phyloP scores from a whole-genome alignment of 2,113 vertebrate species.

The Panthera tigris region DNA sequence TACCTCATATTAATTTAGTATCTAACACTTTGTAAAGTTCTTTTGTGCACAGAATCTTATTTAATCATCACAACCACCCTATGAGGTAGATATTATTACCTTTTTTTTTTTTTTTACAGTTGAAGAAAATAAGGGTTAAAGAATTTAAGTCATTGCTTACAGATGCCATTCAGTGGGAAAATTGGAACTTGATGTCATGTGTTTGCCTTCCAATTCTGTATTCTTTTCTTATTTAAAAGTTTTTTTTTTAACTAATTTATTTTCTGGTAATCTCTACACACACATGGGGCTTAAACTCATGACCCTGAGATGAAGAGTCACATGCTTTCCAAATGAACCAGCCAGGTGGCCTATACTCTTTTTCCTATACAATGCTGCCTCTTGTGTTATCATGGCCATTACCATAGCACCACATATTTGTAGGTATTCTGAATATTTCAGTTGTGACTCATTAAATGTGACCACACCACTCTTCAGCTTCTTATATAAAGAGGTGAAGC shows the following conservation, averaged over 20 bases:
- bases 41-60: neutral
- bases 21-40: neutral
- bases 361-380: neutral
- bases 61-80: neutral
- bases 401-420: neutral
- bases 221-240: neutral
- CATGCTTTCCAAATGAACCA: no score
- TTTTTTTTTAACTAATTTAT: no score
- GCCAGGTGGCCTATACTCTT: no score
- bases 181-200: fast-evolving
- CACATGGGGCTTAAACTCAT: no score
- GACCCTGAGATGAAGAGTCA: no score
- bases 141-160: neutral
- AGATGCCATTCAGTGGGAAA: no score
- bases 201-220: fast-evolving
- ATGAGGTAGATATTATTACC: no score
- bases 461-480: neutral
- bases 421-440: neutral
- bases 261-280: no score
- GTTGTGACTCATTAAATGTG: neutral
- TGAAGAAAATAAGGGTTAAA: neutral
- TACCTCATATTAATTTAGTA: neutral
- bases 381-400: fast-evolving
- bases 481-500: neutral
- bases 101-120: neutral